These are phyloP conservation scores for Allygus modestus DNA, from an alignment of 2,888 invertebrate species.

Conservation along the genomic window DNA sequence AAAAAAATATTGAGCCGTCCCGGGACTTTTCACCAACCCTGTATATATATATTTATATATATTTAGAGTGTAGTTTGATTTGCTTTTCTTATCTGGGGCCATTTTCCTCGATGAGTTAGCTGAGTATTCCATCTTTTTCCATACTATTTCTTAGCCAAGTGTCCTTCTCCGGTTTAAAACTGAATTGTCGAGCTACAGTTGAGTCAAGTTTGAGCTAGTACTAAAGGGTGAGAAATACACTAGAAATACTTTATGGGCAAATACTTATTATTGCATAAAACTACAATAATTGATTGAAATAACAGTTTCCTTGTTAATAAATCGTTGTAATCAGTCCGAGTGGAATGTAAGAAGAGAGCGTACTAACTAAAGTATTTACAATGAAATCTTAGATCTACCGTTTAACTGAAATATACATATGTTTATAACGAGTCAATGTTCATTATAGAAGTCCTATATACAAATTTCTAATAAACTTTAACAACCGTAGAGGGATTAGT, in stretches of 20 bases:
- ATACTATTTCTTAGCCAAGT: too few species aligned
- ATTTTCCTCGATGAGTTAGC: too few species aligned
- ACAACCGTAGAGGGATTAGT: constrained; percentile 46
- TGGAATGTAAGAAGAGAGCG: constrained; percentile 57
- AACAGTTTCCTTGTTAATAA: constrained; percentile 54
- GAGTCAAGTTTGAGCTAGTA: too few species aligned
- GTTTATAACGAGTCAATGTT: constrained; percentile 36
- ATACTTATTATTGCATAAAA: constrained; percentile 56
- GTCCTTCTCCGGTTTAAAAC: too few species aligned
- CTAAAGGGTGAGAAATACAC: too few species aligned
- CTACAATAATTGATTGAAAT: constrained; percentile 54
- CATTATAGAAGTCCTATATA: constrained; percentile 27
- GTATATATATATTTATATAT: too few species aligned
- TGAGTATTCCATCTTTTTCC: too few species aligned
- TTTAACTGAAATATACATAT: constrained; percentile 44
- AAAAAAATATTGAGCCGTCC: too few species aligned
- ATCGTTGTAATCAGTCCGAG: constrained; percentile 56
- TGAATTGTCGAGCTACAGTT: too few species aligned
- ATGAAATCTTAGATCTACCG: constrained; percentile 38
- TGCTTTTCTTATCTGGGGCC: too few species aligned
- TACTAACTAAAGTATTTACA: constrained; percentile 44
- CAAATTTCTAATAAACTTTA: constrained; percentile 22
- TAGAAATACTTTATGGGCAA: constrained; percentile 24
- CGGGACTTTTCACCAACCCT: too few species aligned
- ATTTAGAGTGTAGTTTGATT: too few species aligned